Conservation (phyloP, 2,888 invertebrate genomes). For the Electrophaes corylata region DNA sequence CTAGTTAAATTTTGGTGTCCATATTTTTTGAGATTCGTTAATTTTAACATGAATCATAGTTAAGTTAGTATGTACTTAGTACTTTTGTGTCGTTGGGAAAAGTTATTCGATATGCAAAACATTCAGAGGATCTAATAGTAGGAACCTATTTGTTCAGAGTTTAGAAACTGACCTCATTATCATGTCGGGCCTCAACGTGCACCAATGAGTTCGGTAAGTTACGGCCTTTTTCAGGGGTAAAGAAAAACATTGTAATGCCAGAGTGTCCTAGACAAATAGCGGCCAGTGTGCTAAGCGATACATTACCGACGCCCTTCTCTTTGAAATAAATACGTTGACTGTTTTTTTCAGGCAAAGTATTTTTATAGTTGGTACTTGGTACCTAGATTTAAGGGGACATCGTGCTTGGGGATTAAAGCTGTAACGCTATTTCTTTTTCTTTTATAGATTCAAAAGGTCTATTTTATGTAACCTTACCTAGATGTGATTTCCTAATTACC, state of each 20-base stretch:
- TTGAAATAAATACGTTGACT: background rate
- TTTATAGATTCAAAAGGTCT: too few species aligned
- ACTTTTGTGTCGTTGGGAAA: too few species aligned
- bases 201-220: conserved; percentile 1
- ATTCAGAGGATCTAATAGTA: background rate
- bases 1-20: too few species aligned
- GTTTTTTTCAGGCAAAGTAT: too few species aligned
- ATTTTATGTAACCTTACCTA: background rate
- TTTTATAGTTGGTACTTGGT: too few species aligned
- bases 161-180: background rate
- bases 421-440: too few species aligned
- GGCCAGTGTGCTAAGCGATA: background rate
- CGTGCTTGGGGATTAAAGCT: too few species aligned
- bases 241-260: background rate
- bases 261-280: background rate
- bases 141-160: background rate
- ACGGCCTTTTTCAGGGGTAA: background rate
- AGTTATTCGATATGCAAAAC: background rate
- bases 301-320: background rate
- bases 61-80: too few species aligned
- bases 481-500: conserved; percentile 3
- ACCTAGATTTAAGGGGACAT: too few species aligned
- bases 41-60: too few species aligned
- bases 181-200: background rate
- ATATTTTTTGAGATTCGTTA: too few species aligned